Conservation (phyloP, 2,113 vertebrate genomes). For the Sphaerodactylus townsendi region DNA sequence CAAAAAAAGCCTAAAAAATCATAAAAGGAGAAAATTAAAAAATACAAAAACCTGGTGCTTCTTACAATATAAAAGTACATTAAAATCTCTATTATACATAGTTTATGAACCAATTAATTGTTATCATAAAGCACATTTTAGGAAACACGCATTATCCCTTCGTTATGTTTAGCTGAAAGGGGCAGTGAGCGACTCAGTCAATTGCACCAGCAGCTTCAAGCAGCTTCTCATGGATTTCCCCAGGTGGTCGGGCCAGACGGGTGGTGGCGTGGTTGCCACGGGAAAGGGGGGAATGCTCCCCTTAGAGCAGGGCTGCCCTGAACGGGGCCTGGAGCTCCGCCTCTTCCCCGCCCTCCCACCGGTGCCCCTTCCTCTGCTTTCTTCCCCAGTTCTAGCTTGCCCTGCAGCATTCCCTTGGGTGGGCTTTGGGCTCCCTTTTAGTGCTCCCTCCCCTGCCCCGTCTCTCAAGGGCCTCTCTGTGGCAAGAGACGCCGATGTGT, state of each 20-base stretch:
- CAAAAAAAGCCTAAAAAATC: neutral
- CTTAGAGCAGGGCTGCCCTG: neutral
- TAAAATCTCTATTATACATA: slow-evolving; percentile 85
- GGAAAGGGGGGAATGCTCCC: neutral
- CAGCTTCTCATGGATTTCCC: slow-evolving; percentile 14
- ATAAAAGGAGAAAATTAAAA: slow-evolving; percentile 25
- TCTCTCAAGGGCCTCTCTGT: slow-evolving; percentile 11
- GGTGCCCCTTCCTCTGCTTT: neutral
- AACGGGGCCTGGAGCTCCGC: neutral
- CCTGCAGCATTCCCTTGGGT: neutral
- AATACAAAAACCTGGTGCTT: slow-evolving; percentile 81
- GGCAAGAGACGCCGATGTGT: neutral
- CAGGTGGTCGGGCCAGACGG: slow-evolving; percentile 10
- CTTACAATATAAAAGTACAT: slow-evolving; percentile 83
- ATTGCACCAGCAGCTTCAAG: slow-evolving; percentile 24
- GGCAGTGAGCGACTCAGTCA: slow-evolving; percentile 73
- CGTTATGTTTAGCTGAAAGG: slow-evolving; percentile 80
- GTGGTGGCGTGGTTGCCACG: neutral
- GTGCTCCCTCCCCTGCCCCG: neutral
- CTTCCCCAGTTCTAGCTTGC: neutral
- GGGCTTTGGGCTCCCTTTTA: neutral
- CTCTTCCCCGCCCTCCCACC: neutral
- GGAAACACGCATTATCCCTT: slow-evolving; percentile 79
- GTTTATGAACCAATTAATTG: slow-evolving; percentile 80
- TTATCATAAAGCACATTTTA: slow-evolving; percentile 81